Percentiles rank a stretch among this genome's conserved stretches.
phyloP scores from a whole-genome alignment of 1,140 invertebrate species.

The Pogonomyrmex barbatus region DNA sequence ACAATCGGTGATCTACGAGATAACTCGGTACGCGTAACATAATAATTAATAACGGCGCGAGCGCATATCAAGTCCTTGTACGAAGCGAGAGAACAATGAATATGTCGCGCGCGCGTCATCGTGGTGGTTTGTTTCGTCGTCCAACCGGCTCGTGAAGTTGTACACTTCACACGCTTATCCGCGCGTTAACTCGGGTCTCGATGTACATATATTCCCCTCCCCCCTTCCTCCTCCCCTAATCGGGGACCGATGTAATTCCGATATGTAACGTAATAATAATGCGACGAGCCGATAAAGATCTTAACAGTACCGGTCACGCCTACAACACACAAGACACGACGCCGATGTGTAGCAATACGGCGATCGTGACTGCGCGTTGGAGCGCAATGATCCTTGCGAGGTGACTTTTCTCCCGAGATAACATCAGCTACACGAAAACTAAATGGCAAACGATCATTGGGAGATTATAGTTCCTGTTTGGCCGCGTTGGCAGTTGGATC shows the following conservation, averaged over 20 bases:
- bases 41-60: constrained; percentile 64
- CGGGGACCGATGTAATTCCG: constrained; percentile 23
- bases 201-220: neutral
- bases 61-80: neutral
- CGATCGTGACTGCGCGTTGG: constrained; percentile 50
- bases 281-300: constrained; percentile 53
- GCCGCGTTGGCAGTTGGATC: constrained; percentile 23
- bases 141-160: neutral
- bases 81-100: constrained; percentile 17
- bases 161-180: constrained; percentile 11
- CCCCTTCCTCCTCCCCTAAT: neutral
- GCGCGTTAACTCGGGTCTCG: constrained; percentile 27
- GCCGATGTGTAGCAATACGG: constrained; percentile 30
- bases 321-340: constrained; percentile 44
- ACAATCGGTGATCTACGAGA: constrained; percentile 44
- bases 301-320: constrained; percentile 44
- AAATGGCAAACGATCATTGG: constrained; percentile 48
- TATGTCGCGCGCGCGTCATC: neutral
- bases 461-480: constrained; percentile 52
- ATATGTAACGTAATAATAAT: constrained; percentile 59
- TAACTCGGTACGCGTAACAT: constrained; percentile 27
- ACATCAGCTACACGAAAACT: constrained; percentile 57
- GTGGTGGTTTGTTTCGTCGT: constrained; percentile 17
- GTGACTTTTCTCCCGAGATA: constrained; percentile 57
- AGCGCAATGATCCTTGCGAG: constrained; percentile 43